Conservation (phyloP, 2,113 vertebrate genomes). For the Hemiprocne comata region DNA sequence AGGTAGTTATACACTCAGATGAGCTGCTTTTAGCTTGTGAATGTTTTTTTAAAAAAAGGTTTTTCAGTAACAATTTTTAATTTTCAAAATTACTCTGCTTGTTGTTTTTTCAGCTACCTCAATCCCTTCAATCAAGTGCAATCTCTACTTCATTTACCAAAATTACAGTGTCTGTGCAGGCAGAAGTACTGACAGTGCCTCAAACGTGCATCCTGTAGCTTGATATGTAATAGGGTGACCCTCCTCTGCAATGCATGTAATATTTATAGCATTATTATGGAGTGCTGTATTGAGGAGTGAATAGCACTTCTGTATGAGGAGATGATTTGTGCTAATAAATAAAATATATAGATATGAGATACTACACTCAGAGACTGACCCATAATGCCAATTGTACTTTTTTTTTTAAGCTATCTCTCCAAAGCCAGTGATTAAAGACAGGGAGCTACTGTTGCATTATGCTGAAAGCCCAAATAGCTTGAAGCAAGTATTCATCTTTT, state of each 20-base stretch:
- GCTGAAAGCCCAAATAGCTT: background rate
- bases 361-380: background rate
- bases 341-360: background rate
- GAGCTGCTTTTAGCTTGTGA: background rate
- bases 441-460: background rate
- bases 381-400: background rate
- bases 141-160: background rate
- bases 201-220: background rate
- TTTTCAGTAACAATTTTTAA: background rate
- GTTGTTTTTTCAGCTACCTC: background rate
- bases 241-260: background rate
- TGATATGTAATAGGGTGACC: background rate
- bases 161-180: background rate
- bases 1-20: background rate
- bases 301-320: background rate
- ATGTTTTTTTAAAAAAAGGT: background rate
- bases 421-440: background rate
- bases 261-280: slow-evolving; percentile 10
- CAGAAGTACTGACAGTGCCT: background rate
- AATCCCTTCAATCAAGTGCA: background rate
- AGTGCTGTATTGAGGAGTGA: background rate
- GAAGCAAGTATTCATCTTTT: background rate
- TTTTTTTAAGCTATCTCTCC: background rate
- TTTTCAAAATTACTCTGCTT: background rate
- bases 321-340: background rate